Base-by-base conservation (phyloP, 2,888 invertebrate species). In the Heliconius sara region DNA sequence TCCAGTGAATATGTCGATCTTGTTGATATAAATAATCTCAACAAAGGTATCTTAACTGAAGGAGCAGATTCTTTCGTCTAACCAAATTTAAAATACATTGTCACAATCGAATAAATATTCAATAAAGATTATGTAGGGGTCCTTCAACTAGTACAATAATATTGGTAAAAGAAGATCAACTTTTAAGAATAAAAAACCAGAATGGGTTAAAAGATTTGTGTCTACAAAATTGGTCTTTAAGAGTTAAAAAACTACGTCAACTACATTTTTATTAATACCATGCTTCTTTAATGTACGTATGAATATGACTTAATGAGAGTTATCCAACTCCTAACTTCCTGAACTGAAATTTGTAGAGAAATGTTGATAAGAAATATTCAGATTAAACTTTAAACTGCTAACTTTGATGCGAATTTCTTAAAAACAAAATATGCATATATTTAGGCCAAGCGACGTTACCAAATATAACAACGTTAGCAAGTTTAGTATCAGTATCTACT, bases 341-440 rank as follows among this genome's bases (percentile, higher is more conserved):
- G 30, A 52, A 72, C 72, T 72, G 39, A 67, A 67, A 39, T 67
- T 39, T 67, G 39, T 67, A 67, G n/a, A 67, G 39, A 72, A 72
- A 27, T 52, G 9, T 52, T 72, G 30, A 52, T 52, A 71, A 52
- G 71, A 71, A 71, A 72, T 72, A 72, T 72, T 57, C 27, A 72
- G 30, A 57, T 72, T 57, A 30, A 72, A 72, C 52, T 72, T 57
- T 57, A 10, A 39, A 30, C 30, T 52, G 30, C 52, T 71, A 5
- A 52, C 52, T 72, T 72, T 72, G 72, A 72, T 72, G 52, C 27
- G 57, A 72, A 72, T 72, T 52, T 9, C 16, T 22, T 4, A 9
- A 52, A 52, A 52, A 27, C 52, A 39, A 39, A 39, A 71, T 52
- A 52, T 52, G 71, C 27, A 72, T 72, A 72, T 27, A 72, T 72